A percentile compares a stretch with the other conserved stretches of the same genome.
Evolutionary conservation across 2,797 vertebrate species (phyloP).

Genomic region (Emys orbicularis): DNA sequence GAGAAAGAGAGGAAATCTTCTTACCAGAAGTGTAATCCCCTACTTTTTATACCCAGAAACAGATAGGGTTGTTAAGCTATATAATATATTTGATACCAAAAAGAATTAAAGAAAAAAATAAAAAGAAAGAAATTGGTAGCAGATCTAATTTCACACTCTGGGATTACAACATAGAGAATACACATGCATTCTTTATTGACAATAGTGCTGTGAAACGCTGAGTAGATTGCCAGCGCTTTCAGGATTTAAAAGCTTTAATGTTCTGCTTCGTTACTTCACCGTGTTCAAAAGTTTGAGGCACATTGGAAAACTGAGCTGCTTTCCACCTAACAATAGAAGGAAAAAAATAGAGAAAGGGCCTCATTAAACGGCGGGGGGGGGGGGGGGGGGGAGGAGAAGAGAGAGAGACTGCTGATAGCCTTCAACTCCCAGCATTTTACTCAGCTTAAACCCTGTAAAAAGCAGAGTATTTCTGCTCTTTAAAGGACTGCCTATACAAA

Average conservation of each 20-base stretch:
- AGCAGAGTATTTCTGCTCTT: neutral
- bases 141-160: constrained; percentile 65
- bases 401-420: neutral
- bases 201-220: constrained; percentile 34
- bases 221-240: neutral
- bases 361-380: neutral
- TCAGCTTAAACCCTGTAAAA: neutral
- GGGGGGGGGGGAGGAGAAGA: too few species aligned
- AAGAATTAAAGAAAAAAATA: neutral
- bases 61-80: neutral
- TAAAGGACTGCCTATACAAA: neutral
- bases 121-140: neutral
- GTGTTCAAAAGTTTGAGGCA: constrained; percentile 46
- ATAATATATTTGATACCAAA: constrained; percentile 38
- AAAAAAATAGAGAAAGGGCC: neutral
- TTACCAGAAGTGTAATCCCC: neutral
- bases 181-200: constrained; percentile 49
- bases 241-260: constrained; percentile 59
- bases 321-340: neutral
- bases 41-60: constrained; percentile 35
- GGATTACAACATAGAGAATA: constrained; percentile 58
- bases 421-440: constrained; percentile 25
- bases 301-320: constrained; percentile 10
- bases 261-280: constrained; percentile 61
- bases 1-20: neutral